Conservation (phyloP, 2,113 vertebrate species). For the Picathartes gymnocephalus region DNA sequence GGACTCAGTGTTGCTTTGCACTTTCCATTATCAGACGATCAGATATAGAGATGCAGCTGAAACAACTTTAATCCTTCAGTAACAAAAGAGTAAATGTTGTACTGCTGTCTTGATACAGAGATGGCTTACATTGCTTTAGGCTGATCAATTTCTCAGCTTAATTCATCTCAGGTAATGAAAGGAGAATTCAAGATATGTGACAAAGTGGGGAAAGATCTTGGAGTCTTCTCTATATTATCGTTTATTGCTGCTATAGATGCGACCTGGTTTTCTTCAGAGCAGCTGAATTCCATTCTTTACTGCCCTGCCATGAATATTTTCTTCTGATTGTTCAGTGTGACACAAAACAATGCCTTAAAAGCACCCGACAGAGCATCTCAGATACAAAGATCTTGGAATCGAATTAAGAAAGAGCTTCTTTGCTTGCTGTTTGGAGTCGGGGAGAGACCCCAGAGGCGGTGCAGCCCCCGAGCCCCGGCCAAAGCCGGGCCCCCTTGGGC, state of each 20-base stretch:
- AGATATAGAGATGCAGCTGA: neutral
- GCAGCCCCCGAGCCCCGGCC: neutral
- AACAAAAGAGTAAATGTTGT: accelerated
- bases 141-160: accelerated
- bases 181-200: accelerated
- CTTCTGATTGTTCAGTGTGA: neutral
- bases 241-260: accelerated
- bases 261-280: no score
- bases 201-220: accelerated
- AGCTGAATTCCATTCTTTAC: no score
- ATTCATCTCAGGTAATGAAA: accelerated
- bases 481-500: neutral
- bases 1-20: accelerated
- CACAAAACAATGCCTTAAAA: neutral
- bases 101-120: accelerated
- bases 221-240: accelerated
- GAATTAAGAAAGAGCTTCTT: no score
- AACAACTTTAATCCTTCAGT: neutral
- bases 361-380: accelerated
- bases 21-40: accelerated
- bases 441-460: no score
- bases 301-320: neutral
- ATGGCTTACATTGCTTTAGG: neutral
- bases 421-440: no score
- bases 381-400: neutral